A percentile compares a stretch with the other conserved stretches of the same genome.
phyloP scores from a whole-genome alignment of 2,113 vertebrate genomes.

The Prietella phreatophila region DNA sequence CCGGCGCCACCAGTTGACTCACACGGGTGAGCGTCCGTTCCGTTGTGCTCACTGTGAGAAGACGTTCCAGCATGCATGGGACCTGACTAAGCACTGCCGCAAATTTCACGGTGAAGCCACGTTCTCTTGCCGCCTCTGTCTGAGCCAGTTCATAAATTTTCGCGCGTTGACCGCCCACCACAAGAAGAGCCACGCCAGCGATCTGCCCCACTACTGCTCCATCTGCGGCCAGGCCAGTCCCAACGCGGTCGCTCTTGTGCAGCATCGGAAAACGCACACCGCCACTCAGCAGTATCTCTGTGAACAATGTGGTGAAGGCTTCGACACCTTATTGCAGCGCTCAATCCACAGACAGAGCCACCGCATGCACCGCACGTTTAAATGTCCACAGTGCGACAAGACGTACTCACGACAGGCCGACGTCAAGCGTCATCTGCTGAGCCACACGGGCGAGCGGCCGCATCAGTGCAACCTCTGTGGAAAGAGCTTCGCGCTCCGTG shows the following conservation, averaged over 20 bases:
- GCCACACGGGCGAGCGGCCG: constrained; percentile 69
- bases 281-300: constrained; percentile 62
- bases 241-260: constrained; percentile 53
- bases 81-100: constrained; percentile 70
- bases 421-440: constrained; percentile 67
- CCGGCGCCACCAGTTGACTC: constrained; percentile 77
- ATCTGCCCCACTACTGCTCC: constrained; percentile 73
- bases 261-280: constrained; percentile 66
- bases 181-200: constrained; percentile 57
- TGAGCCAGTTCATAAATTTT: constrained; percentile 64
- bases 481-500: constrained; percentile 70
- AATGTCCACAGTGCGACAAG: constrained; percentile 73
- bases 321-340: constrained; percentile 66
- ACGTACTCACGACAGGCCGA: constrained; percentile 69
- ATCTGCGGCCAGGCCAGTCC: constrained; percentile 66
- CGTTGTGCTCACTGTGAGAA: constrained; percentile 67
- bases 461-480: constrained; percentile 68
- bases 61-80: constrained; percentile 78
- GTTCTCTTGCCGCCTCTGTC: constrained; percentile 66
- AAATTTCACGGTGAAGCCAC: constrained; percentile 66
- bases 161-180: constrained; percentile 66
- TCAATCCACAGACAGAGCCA: constrained; percentile 68
- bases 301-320: constrained; percentile 66
- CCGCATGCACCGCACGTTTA: constrained; percentile 62
- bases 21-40: constrained; percentile 73